Conservation (phyloP, 2,113 vertebrate genomes). For the Mobula birostris region DNA sequence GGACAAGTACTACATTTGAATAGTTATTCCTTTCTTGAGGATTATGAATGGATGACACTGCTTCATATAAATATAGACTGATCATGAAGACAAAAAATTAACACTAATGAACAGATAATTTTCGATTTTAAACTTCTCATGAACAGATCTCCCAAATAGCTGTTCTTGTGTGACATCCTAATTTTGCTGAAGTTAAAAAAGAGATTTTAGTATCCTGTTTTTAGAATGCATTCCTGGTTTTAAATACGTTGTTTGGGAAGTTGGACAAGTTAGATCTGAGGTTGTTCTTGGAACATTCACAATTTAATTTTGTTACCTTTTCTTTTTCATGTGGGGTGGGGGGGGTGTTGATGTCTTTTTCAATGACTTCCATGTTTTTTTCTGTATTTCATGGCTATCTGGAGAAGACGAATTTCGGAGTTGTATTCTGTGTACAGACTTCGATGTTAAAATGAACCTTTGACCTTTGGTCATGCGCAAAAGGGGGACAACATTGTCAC, state of each 20-base stretch:
- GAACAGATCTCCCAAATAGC: neutral
- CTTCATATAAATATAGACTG: neutral
- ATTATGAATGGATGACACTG: neutral
- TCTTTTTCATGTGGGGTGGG: too few relatives aligned
- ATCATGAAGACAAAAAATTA: neutral
- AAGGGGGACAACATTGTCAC: neutral
- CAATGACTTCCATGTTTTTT: too few relatives aligned
- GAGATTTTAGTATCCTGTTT: neutral
- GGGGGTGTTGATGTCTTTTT: too few relatives aligned
- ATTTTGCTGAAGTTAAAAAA: neutral
- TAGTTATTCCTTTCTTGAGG: neutral
- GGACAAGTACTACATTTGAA: neutral
- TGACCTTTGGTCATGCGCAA: neutral
- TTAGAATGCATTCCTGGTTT: neutral
- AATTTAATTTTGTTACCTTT: neutral
- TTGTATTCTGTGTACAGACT: too few relatives aligned
- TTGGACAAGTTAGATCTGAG: neutral
- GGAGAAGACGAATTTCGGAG: too few relatives aligned
- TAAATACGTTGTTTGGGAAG: neutral
- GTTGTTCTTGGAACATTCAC: neutral
- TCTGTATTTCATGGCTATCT: too few relatives aligned
- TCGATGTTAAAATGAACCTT: too few relatives aligned
- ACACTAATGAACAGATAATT: neutral
- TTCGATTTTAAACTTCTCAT: neutral
- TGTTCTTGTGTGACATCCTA: neutral